phyloP scores from a whole-genome alignment of 2,888 invertebrate species.

The Catocala fraxini region DNA sequence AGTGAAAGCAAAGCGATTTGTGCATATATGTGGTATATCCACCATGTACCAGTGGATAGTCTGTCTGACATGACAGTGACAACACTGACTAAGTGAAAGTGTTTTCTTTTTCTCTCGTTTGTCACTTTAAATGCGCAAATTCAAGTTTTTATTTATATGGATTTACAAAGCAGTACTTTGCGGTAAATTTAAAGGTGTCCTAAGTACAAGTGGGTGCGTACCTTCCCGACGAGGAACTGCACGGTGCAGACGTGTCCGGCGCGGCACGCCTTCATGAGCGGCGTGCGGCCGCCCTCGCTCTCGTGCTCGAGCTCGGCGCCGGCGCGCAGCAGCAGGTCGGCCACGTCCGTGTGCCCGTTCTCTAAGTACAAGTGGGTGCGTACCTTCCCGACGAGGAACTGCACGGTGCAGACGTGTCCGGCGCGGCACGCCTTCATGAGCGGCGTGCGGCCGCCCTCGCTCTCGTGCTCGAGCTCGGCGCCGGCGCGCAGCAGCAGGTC shows the following conservation, averaged over 20 bases:
- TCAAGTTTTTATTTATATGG: too few relatives aligned
- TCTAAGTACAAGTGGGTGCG: slow-evolving; percentile 91
- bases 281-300: slow-evolving; percentile 98
- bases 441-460: slow-evolving; percentile 98
- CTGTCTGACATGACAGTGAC: too few relatives aligned
- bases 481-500: slow-evolving; percentile 96
- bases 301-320: slow-evolving; percentile 98
- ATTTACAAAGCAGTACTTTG: too few relatives aligned
- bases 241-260: slow-evolving; percentile 98
- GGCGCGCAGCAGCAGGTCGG: slow-evolving; percentile 95
- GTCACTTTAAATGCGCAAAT: too few relatives aligned
- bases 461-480: slow-evolving; percentile 97
- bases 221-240: slow-evolving; percentile 88
- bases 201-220: slow-evolving; percentile 91
- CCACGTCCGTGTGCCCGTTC: slow-evolving; percentile 89
- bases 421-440: slow-evolving; percentile 99
- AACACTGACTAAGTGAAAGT: too few relatives aligned
- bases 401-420: slow-evolving; percentile 98
- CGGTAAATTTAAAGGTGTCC: slow-evolving; percentile 60
- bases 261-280: slow-evolving; percentile 99
- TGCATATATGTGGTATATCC: too few relatives aligned
- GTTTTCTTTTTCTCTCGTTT: too few relatives aligned
- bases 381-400: slow-evolving; percentile 87
- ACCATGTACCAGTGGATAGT: too few relatives aligned
- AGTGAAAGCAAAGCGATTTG: background rate